A percentile compares a stretch with the other conserved stretches of the same genome.
These are phyloP conservation scores for Gymnodraco acuticeps DNA, from an alignment of 2,797 vertebrate species.

Conservation along the genomic window DNA sequence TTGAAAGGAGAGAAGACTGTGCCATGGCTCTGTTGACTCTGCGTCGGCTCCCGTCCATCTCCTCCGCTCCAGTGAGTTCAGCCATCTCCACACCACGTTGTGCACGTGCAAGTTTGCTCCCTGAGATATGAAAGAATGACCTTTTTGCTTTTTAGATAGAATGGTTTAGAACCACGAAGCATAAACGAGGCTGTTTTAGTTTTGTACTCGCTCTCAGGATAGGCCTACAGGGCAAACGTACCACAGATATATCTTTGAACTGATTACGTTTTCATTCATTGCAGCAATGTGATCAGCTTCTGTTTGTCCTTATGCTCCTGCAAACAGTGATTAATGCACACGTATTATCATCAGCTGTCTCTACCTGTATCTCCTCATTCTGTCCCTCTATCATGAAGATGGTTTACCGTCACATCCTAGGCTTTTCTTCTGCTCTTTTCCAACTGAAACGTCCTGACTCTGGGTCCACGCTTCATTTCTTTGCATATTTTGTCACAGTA, in stretches of 20 bases:
- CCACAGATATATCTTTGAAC: conserved; percentile 9
- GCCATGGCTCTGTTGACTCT: conserved; percentile 86
- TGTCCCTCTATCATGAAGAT: conserved; percentile 42
- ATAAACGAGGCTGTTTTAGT: conserved; percentile 15
- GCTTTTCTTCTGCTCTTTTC: conserved; percentile 23
- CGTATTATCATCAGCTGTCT: conserved; percentile 37
- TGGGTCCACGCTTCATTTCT: conserved; percentile 44
- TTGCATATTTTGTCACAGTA: conserved; percentile 56
- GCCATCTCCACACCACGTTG: background rate
- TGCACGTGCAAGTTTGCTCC: conserved; percentile 1
- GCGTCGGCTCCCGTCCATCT: conserved; percentile 81
- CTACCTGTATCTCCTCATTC: conserved; percentile 38
- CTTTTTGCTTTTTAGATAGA: conserved; percentile 9
- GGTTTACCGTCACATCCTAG: conserved; percentile 21
- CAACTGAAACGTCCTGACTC: conserved; percentile 38
- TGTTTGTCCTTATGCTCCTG: conserved; percentile 14
- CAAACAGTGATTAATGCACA: conserved; percentile 8
- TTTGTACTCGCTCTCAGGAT: conserved; percentile 24
- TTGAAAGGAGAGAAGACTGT: conserved; percentile 37
- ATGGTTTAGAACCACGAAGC: background rate
- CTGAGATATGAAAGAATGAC: conserved; percentile 7
- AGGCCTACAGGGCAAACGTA: conserved; percentile 8
- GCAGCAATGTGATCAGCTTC: conserved; percentile 21
- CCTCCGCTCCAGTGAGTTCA: conserved; percentile 78
- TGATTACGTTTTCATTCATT: conserved; percentile 15